Conservation (phyloP, 2,797 vertebrate genomes). For the Dendrocincla fuliginosa region DNA sequence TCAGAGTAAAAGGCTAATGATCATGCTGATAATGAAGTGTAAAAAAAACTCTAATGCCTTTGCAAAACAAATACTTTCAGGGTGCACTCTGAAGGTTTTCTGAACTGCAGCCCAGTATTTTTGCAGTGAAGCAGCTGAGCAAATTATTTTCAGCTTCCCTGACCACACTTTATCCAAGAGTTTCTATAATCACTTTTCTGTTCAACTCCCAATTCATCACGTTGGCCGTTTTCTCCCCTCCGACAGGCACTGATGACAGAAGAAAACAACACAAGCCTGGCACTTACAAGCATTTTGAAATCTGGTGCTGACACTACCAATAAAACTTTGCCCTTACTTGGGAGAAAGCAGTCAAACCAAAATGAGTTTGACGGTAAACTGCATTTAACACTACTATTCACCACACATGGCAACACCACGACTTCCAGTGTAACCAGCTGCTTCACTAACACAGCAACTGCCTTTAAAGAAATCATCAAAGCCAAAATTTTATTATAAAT, state of each 20-base stretch:
- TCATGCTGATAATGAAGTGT: not conserved
- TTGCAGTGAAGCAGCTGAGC: conserved; percentile 20
- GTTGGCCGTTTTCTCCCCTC: conserved; percentile 12
- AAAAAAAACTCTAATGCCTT: not conserved
- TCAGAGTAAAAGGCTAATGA: not conserved
- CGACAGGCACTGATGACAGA: conserved; percentile 42
- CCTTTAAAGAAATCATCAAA: conserved; percentile 37
- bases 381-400: conserved; percentile 26
- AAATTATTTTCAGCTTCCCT: conserved; percentile 30
- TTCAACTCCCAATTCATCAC: not conserved
- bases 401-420: not conserved
- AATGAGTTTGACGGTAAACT: conserved; percentile 1
- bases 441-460: conserved; percentile 22
- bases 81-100: not conserved
- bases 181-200: conserved; percentile 35
- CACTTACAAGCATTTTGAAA: not conserved
- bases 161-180: conserved; percentile 15
- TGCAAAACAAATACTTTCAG: not conserved
- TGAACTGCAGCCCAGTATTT: conserved; percentile 2
- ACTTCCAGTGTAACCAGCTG: conserved; percentile 17
- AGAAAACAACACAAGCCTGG: conserved; percentile 50
- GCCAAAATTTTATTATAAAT: not conserved
- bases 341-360: conserved; percentile 36
- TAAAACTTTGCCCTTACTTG: not conserved
- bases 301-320: conserved; percentile 19